phyloP scores from a whole-genome alignment of 2,113 vertebrate species.

The Corvus moneduloides region DNA sequence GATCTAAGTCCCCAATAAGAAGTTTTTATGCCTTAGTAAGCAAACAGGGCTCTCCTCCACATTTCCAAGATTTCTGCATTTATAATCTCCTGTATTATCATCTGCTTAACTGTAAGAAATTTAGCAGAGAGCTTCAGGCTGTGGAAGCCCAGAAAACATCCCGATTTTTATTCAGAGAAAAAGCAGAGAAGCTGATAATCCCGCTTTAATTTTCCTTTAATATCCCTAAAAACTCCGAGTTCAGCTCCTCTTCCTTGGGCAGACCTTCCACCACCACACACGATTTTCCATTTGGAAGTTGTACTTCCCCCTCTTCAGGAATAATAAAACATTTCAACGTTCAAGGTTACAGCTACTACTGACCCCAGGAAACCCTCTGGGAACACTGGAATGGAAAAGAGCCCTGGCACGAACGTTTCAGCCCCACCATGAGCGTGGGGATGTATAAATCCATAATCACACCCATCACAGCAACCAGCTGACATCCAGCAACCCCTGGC shows the following conservation, averaged over 20 bases:
- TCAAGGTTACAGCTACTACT: not conserved
- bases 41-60: not conserved
- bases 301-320: not conserved
- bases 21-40: not conserved
- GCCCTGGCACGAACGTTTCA: not conserved
- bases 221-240: not conserved
- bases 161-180: not conserved
- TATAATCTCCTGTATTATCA: not conserved
- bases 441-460: fast-evolving
- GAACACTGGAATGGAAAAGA: not conserved
- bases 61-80: not conserved
- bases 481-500: not conserved
- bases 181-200: not conserved
- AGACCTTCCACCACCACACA: not conserved
- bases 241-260: not conserved
- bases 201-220: not conserved
- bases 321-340: not conserved
- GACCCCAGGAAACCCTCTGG: not conserved
- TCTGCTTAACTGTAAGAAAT: not conserved
- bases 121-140: not conserved
- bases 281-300: not conserved
- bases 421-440: not conserved
- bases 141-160: not conserved
- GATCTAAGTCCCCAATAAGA: not conserved
- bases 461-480: not conserved